Percentiles rank a stretch among this genome's conserved stretches.
Evolutionary conservation across 2,797 vertebrate genomes (phyloP).

Genomic region (Pangasius larnaudii): DNA sequence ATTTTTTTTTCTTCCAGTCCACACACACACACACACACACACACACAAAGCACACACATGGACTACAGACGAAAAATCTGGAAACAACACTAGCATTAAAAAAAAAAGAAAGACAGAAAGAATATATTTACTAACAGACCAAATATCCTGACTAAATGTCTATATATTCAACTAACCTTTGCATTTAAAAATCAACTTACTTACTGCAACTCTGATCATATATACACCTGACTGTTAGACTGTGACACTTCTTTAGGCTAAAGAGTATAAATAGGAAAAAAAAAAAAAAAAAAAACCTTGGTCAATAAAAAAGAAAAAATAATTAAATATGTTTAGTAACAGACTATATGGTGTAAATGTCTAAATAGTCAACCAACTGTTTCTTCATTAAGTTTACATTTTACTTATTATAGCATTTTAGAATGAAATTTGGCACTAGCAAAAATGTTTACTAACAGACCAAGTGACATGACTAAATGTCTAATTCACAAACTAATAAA

Average conservation of each 20-base stretch:
- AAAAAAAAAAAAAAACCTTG: not conserved
- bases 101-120: not conserved
- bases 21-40: slow-evolving; percentile 7
- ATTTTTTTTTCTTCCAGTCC: slow-evolving; percentile 56
- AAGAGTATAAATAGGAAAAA: not conserved
- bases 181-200: not conserved
- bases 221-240: not conserved
- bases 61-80: not conserved
- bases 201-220: not conserved
- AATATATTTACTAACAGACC: not conserved
- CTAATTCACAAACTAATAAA: not conserved
- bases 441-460: not conserved
- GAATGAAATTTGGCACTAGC: not conserved
- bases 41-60: not conserved
- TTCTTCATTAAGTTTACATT: too few relatives aligned
- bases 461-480: not conserved
- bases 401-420: not conserved
- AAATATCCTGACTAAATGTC: not conserved
- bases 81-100: not conserved
- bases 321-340: not conserved
- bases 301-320: not conserved
- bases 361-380: not conserved
- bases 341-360: not conserved
- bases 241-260: not conserved
- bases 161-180: not conserved